Evolutionary conservation across 2,113 vertebrate genomes (phyloP), one percentile per base, ranked within the genome.

Genomic region (Morone saxatilis): DNA sequence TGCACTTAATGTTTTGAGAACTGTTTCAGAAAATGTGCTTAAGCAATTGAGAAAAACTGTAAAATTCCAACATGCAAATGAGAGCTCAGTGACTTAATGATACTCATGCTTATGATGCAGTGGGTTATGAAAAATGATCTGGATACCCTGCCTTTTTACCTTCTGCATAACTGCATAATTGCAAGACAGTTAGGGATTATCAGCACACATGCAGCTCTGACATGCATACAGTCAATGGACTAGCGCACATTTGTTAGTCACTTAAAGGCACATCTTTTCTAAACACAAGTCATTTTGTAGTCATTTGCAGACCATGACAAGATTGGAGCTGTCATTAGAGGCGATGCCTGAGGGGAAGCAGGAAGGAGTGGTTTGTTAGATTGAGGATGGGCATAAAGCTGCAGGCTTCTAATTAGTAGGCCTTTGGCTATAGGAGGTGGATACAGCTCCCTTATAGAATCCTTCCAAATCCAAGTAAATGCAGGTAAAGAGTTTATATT

Each of bases 111-210:
- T 31, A 60, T 57, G 50, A 84, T 60, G 79, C 61, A 57, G 16
- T 20, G 31, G 22, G 31, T 45, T 78, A 9, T 38, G 54, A 69
- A 6, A 71, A 86, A 86, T 43, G 9, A 83, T 66, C 60, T 31
- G 51, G 11, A 70, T 81, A 60, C 67, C 87, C 86, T 76, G 75
- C 38, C 22, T 80, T 86, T 86, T 92, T 84, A 92, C 71, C 80
- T 84, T 77, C 10, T 68, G n/a, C 43, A 68, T 61, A 79, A 76
- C 63, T 61, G 51, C 48, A 60, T 80, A 31, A 75, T 48, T 80
- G 63, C 60, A 41, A 48, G 47, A 78, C 76, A 67, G 20, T 89
- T 67, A 77, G 41, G 17, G 17, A 80, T 87, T 91, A 91, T 91
- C 88, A 85, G 87, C 81, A 71, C 70, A 61, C 40, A 48, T 71